phyloP scores from a whole-genome alignment of 2,113 vertebrate species.

The Semnornis frantzii region DNA sequence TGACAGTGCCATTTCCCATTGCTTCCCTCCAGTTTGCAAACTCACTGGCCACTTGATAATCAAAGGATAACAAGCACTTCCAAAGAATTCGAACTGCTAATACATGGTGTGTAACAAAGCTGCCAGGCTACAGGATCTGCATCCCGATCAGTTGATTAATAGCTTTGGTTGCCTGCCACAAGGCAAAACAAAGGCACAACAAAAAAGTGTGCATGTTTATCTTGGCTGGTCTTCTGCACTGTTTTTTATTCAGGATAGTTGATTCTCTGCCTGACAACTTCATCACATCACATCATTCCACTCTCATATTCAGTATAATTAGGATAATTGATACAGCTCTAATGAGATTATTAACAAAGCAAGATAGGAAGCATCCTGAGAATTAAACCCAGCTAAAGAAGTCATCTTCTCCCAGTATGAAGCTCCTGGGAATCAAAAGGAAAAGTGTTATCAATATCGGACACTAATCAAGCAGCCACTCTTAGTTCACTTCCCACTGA shows the following conservation, averaged over 20 bases:
- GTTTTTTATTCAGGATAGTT: neutral
- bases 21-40: neutral
- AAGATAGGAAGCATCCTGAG: neutral
- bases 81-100: neutral
- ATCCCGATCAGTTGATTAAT: accelerated
- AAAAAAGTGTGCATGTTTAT: neutral
- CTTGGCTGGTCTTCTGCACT: neutral
- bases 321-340: neutral
- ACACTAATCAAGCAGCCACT: neutral
- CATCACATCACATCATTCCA: neutral
- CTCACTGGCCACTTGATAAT: neutral
- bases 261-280: neutral
- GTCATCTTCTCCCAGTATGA: neutral
- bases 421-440: neutral
- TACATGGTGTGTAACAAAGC: neutral
- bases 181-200: neutral
- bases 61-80: neutral
- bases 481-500: neutral
- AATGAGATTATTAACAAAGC: neutral
- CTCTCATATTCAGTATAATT: neutral
- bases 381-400: neutral
- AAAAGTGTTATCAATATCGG: neutral
- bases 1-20: neutral
- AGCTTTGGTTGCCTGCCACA: neutral
- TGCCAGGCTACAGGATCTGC: neutral